These are phyloP conservation scores for Antidorcas marsupialis DNA, from an alignment of 2,113 vertebrate genomes.

Conservation along the genomic window DNA sequence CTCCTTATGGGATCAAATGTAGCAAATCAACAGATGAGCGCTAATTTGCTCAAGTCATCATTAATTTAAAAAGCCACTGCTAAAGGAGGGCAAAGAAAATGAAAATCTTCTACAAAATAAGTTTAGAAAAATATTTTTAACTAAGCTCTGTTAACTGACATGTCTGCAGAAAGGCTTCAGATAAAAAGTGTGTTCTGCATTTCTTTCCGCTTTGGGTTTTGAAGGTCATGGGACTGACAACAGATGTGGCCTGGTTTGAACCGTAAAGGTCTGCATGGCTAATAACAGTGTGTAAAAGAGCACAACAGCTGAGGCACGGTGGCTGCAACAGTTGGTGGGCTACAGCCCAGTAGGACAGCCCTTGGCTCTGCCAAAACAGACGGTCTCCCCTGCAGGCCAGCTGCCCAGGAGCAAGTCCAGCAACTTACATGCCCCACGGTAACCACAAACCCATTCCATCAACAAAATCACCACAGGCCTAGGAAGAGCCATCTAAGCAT, in stretches of 20 bases:
- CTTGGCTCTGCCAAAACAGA: slow-evolving; percentile 24
- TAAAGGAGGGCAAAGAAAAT: background rate
- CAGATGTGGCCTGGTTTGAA: slow-evolving; percentile 84
- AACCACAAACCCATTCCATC: background rate
- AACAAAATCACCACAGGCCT: background rate
- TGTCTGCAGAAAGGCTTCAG: background rate
- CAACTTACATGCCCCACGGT: background rate
- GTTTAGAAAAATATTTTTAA: slow-evolving; percentile 32
- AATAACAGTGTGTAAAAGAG: slow-evolving; percentile 73
- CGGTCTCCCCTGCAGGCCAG: background rate
- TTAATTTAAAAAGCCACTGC: background rate
- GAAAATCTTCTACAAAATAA: background rate
- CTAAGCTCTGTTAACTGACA: background rate
- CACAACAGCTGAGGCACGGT: slow-evolving; percentile 76
- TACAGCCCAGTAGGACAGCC: slow-evolving; percentile 9
- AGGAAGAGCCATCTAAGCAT: background rate
- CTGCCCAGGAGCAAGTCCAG: background rate
- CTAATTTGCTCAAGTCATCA: background rate
- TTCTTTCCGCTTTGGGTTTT: slow-evolving; percentile 78
- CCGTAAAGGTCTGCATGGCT: slow-evolving; percentile 76
- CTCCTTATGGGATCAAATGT: background rate
- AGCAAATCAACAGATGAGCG: background rate
- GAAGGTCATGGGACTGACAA: slow-evolving; percentile 85
- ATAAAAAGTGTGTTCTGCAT: slow-evolving; percentile 51
- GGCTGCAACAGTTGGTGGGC: slow-evolving; percentile 73